phyloP scores from a whole-genome alignment of 2,888 invertebrate species.

The Andrena camellia region DNA sequence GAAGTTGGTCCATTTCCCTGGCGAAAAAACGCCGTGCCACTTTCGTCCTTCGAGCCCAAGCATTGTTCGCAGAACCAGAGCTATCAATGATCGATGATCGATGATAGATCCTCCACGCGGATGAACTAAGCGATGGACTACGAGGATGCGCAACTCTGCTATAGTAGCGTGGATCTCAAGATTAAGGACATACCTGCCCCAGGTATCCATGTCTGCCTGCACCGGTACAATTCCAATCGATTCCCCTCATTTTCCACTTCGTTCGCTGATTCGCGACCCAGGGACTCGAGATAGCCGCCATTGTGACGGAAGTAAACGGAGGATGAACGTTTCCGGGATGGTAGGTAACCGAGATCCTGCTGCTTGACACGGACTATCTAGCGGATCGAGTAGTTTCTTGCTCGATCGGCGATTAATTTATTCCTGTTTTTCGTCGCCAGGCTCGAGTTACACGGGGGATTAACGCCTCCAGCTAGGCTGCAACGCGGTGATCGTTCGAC shows the following conservation, averaged over 20 bases:
- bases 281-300: not conserved
- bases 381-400: not conserved
- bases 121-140: no score
- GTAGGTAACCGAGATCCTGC: not conserved
- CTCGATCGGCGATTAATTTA: not conserved
- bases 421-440: no score
- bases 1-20: not conserved
- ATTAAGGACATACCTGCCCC: not conserved
- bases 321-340: slow-evolving; percentile 3
- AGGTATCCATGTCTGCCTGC: not conserved
- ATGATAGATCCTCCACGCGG: not conserved
- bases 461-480: not conserved
- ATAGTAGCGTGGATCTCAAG: slow-evolving; percentile 34
- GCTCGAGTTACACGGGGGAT: not conserved
- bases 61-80: slow-evolving; percentile 6
- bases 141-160: slow-evolving; percentile 10
- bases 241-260: not conserved
- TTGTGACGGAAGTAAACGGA: not conserved
- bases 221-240: not conserved
- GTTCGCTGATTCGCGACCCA: not conserved
- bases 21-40: slow-evolving; percentile 21
- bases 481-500: not conserved
- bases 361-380: not conserved
- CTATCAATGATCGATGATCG: slow-evolving; percentile 33
- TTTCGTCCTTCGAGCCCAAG: slow-evolving; percentile 1